phyloP scores from a whole-genome alignment of 2,113 vertebrate species.

The Delphinapterus leucas region DNA sequence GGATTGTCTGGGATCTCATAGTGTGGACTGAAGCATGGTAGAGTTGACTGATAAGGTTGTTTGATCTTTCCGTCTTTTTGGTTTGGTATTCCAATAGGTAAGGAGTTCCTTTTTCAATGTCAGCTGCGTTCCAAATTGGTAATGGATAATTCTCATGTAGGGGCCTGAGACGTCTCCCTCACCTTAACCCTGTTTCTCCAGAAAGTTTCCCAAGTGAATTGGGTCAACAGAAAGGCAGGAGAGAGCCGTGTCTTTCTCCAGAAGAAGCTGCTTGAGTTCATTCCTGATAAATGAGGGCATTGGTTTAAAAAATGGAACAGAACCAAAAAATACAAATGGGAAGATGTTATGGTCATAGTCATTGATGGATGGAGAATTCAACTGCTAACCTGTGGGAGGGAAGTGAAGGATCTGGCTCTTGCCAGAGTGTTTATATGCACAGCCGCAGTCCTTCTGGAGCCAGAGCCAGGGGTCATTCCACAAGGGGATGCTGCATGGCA shows the following conservation, averaged over 20 bases:
- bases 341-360: neutral
- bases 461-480: neutral
- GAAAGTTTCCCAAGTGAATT: neutral
- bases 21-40: neutral
- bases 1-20: neutral
- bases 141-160: neutral
- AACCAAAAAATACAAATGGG: neutral
- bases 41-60: neutral
- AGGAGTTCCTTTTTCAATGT: neutral
- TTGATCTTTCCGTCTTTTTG: neutral
- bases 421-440: neutral
- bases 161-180: neutral
- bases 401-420: neutral
- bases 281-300: neutral
- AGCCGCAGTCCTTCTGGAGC: too few relatives aligned
- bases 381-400: neutral
- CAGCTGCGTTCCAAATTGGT: neutral
- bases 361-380: neutral
- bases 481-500: accelerated
- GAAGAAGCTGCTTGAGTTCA: neutral
- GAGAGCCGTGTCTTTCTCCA: neutral
- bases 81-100: neutral
- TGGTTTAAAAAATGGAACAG: neutral
- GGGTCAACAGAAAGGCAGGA: neutral
- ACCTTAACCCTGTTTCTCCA: neutral